A percentile compares a stretch with the other conserved stretches of the same genome.
Conservation (phyloP, 2,797 vertebrate genomes). For the Anniella stebbinsi region DNA sequence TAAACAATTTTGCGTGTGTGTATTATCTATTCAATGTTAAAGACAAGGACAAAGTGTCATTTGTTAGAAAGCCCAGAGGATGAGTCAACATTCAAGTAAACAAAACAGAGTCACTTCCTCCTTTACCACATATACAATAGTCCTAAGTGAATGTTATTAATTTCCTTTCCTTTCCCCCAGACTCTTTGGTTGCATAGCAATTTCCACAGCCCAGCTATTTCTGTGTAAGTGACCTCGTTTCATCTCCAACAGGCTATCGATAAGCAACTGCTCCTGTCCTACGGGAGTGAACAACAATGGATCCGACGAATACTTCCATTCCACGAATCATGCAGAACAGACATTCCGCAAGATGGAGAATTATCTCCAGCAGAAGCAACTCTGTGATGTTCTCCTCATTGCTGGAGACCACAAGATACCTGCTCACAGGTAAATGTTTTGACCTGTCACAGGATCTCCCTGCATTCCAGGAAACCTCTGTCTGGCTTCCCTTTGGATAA, state of each 20-base stretch:
- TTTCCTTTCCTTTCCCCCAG: neutral
- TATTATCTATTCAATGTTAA: neutral
- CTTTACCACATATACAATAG: neutral
- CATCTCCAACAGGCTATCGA: constrained; percentile 81
- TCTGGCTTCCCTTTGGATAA: neutral
- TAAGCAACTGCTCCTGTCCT: constrained; percentile 78
- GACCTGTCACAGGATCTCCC: neutral
- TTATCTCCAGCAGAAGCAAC: constrained; percentile 95
- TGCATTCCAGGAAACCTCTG: too few relatives aligned
- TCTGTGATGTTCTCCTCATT: constrained; percentile 95
- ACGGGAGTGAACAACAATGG: constrained; percentile 85
- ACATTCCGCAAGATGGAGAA: constrained; percentile 96
- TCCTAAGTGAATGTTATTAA: neutral
- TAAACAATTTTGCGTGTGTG: neutral
- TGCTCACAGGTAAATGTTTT: constrained; percentile 88
- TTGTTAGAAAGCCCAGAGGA: neutral
- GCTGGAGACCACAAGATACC: constrained; percentile 94
- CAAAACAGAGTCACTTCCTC: neutral
- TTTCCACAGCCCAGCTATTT: fast-evolving
- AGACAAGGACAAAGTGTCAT: neutral
- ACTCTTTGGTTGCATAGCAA: fast-evolving
- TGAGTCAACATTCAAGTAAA: neutral
- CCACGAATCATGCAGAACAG: constrained; percentile 92
- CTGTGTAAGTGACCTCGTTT: fast-evolving
- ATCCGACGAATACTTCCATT: constrained; percentile 93